A percentile compares a stretch with the other conserved stretches of the same genome.
Conservation (phyloP, 2,888 invertebrate genomes). For the Drosophila paucipuncta region DNA sequence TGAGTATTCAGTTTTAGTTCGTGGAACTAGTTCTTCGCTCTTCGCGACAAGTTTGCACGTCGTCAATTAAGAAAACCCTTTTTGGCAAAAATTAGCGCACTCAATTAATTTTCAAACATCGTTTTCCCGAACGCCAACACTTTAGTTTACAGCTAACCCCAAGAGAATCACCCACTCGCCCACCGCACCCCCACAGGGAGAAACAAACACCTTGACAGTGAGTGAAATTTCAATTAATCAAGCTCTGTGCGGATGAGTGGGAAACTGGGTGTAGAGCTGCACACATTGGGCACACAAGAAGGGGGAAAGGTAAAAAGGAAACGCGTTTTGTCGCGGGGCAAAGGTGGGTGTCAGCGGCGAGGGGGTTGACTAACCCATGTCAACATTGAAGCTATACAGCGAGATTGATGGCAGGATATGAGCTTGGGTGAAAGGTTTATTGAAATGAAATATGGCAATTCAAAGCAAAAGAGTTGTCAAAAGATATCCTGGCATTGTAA, state of each 20-base stretch:
- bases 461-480: constrained; percentile 1
- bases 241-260: constrained; percentile 39
- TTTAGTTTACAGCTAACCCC: constrained; percentile 27
- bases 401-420: constrained; percentile 48
- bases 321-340: constrained; percentile 17
- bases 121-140: constrained; percentile 51
- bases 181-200: constrained; percentile 4
- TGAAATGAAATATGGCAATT: constrained; percentile 42
- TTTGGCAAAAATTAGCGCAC: constrained; percentile 74
- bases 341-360: neutral
- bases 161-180: neutral
- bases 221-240: constrained; percentile 79
- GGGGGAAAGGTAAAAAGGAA: constrained; percentile 44
- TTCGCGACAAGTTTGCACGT: constrained; percentile 20
- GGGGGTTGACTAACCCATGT: constrained; percentile 32
- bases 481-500: constrained; percentile 9
- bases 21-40: constrained; percentile 35
- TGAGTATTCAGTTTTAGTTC: constrained; percentile 12
- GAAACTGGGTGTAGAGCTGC: constrained; percentile 32
- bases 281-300: constrained; percentile 27
- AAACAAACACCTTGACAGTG: constrained; percentile 62
- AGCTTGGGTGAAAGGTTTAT: constrained; percentile 24
- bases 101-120: constrained; percentile 76
- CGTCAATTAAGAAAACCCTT: constrained; percentile 76
- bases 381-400: constrained; percentile 43